phyloP scores from a whole-genome alignment of 2,888 invertebrate species.

The Caenorhabditis afra region DNA sequence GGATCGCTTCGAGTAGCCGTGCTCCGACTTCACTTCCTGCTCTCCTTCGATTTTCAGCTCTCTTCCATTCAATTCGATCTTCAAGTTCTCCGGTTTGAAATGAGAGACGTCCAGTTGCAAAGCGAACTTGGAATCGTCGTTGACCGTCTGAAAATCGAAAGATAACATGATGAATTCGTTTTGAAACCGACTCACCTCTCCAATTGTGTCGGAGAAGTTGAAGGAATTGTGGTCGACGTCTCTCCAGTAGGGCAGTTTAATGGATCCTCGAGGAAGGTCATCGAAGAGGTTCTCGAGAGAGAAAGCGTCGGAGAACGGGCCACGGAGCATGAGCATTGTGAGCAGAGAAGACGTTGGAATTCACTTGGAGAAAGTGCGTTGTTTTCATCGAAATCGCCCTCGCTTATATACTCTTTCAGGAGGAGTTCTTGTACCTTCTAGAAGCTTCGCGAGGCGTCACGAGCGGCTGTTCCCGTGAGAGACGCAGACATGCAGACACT shows the following conservation, averaged over 20 bases:
- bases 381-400: not conserved
- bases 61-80: conserved; percentile 55
- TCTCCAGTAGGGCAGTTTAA: conserved; percentile 38
- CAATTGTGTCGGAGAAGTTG: too few species aligned
- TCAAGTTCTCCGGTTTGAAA: conserved; percentile 63
- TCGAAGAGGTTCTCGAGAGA: conserved; percentile 21
- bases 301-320: conserved; percentile 12
- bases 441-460: not conserved
- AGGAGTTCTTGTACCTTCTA: conserved; percentile 7
- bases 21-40: conserved; percentile 50
- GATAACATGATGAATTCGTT: conserved; percentile 15
- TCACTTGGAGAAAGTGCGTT: conserved; percentile 14
- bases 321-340: conserved; percentile 35
- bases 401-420: conserved; percentile 21
- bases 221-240: too few species aligned
- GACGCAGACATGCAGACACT: conserved; percentile 12
- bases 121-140: conserved; percentile 51
- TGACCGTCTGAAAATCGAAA: conserved; percentile 37
- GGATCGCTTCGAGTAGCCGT: conserved; percentile 54
- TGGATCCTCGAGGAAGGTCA: conserved; percentile 22
- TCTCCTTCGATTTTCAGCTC: conserved; percentile 57
- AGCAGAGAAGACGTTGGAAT: too few species aligned
- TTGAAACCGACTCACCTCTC: too few species aligned
- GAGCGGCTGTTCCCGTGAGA: not conserved
- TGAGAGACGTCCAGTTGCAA: conserved; percentile 52